Evolutionary conservation across 1,140 invertebrate genomes (phyloP), one percentile per base, ranked within the genome.

Genomic region (Drosophila simulans): DNA sequence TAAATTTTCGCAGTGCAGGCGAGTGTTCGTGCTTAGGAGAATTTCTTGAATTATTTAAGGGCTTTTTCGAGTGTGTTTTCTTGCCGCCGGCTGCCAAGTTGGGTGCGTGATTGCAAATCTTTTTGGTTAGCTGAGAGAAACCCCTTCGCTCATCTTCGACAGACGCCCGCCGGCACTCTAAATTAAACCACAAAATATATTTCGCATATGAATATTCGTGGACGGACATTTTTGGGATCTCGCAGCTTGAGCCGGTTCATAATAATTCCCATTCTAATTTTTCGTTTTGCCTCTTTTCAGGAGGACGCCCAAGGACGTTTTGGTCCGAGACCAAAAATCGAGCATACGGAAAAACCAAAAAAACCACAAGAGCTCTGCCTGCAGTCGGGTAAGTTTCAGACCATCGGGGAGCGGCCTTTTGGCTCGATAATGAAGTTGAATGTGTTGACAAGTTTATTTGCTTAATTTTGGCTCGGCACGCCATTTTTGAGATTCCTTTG

Each of bases 361-460:
- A 39, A 49, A 46, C 48, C 49, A 40, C 53, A 75, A 73, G 13
- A 75, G 53, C 20, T 22, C 25, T 35, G 15, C 62, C 25, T 35
- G 15, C 62, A 43, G 54, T 55, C 72, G 73, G 72, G 73, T 68
- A 69, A 77, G 72, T 77, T 69, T 70, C 35, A 15, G 15, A 17
- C 51, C 57, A 62, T 34, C 35, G 60, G 54, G 55, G 65, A 60
- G 55, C 58, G 58, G 56, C 43, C 46, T 25, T 25, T 11, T 13
- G 48, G 49, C 65, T 56, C 79, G 74, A 82, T 82, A 82, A 82
- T 82, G 73, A 82, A 82, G 80, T 82, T 60, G 79, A 74, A 82
- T 82, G 80, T 77, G 80, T 82, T 82, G 80, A 82, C 80, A 82
- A 82, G 80, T 82, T 82, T 73, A 82, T 82, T 82, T 82, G 62